Conservation (phyloP, 1,140 invertebrate genomes). For the Drosophila paulistorum region DNA sequence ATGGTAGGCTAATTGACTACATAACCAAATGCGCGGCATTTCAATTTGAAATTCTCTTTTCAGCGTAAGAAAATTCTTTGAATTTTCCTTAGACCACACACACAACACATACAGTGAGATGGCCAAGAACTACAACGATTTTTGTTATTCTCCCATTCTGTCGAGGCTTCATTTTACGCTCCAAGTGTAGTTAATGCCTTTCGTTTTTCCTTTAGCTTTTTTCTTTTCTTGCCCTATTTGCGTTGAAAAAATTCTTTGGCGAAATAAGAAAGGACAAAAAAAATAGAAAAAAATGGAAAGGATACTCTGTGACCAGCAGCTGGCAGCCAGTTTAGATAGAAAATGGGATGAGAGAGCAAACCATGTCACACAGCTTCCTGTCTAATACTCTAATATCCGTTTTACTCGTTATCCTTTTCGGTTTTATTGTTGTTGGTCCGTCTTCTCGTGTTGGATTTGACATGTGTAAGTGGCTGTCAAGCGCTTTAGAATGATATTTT, state of each 20-base stretch:
- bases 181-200: conserved; percentile 63
- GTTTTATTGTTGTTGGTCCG: conserved; percentile 12
- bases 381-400: conserved; percentile 80
- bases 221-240: background rate
- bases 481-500: conserved; percentile 75
- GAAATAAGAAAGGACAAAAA: conserved; percentile 18
- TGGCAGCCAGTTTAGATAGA: conserved; percentile 42
- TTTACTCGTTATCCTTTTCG: conserved; percentile 68
- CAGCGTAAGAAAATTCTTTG: conserved; percentile 45
- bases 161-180: conserved; percentile 53
- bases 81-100: conserved; percentile 25
- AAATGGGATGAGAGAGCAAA: conserved; percentile 17
- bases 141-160: background rate
- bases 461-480: conserved; percentile 80
- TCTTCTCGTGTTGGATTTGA: conserved; percentile 65
- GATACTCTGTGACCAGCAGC: conserved; percentile 48
- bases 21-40: conserved; percentile 33
- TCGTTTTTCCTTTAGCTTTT: conserved; percentile 11
- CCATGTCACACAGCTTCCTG: conserved; percentile 69
- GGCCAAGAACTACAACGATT: conserved; percentile 12
- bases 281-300: conserved; percentile 16
- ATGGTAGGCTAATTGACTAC: conserved; percentile 40
- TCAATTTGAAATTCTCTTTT: conserved; percentile 42
- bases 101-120: background rate
- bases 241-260: conserved; percentile 41